Conservation (phyloP, 2,888 invertebrate genomes). For the Perizoma flavofasciatum region DNA sequence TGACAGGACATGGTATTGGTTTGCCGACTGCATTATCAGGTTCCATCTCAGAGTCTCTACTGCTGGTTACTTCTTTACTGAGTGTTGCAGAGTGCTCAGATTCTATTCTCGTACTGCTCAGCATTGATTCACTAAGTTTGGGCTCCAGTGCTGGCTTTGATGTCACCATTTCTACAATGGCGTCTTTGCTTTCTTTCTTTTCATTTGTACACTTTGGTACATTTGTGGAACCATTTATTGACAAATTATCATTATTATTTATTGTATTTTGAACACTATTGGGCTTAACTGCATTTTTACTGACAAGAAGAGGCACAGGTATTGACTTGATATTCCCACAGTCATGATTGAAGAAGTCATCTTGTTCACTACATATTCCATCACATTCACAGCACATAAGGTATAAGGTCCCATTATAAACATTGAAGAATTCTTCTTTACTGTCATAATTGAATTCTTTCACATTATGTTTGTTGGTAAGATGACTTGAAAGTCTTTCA, state of each 20-base stretch:
- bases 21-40: conserved; percentile 55
- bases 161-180: conserved; percentile 54
- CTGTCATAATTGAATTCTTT: conserved; percentile 87
- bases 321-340: conserved; percentile 83
- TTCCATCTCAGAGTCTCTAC: conserved; percentile 61
- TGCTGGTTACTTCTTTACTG: conserved; percentile 60
- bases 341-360: conserved; percentile 90
- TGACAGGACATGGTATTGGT: conserved; percentile 49
- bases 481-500: conserved; percentile 90
- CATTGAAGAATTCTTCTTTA: conserved; percentile 87
- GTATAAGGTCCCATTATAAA: conserved; percentile 87
- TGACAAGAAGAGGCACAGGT: conserved; percentile 78
- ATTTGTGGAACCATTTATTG: conserved; percentile 60
- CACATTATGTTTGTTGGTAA: conserved; percentile 90
- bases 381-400: conserved; percentile 93
- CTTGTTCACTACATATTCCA: conserved; percentile 89
- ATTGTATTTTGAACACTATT: conserved; percentile 62
- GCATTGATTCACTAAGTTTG: conserved; percentile 51
- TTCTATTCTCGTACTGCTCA: conserved; percentile 62
- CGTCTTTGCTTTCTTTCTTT: conserved; percentile 59
- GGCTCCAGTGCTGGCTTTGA: conserved; percentile 50
- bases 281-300: conserved; percentile 69
- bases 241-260: conserved; percentile 52
- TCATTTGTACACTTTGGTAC: conserved; percentile 54
- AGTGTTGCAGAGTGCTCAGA: conserved; percentile 54